Conservation (phyloP, 2,888 invertebrate genomes). For the Amorpha juglandis region DNA sequence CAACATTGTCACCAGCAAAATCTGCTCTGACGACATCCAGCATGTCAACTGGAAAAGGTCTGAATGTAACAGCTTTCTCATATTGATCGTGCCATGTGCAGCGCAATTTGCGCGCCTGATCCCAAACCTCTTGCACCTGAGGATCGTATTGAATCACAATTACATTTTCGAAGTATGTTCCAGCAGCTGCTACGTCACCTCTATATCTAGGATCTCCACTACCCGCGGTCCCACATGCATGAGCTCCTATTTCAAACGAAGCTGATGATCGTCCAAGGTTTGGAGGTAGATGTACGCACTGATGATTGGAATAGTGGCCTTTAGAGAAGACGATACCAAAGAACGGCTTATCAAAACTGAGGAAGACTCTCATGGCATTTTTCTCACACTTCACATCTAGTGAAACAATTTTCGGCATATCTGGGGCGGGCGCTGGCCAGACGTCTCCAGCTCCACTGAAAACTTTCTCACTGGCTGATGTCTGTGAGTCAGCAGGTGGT, state of each 20-base stretch:
- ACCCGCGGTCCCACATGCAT: conserved; percentile 95
- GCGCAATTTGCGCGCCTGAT: conserved; percentile 94
- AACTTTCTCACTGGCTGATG: conserved; percentile 85
- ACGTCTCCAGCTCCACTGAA: conserved; percentile 88
- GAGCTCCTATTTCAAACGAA: conserved; percentile 95
- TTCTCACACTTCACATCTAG: conserved; percentile 97
- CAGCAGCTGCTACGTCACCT: conserved; percentile 94
- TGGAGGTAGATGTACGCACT: conserved; percentile 95
- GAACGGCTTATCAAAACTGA: conserved; percentile 97
- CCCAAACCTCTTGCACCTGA: conserved; percentile 97
- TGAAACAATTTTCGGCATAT: conserved; percentile 96
- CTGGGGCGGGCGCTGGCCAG: conserved; percentile 93
- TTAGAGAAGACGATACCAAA: conserved; percentile 98
- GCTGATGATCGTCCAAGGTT: conserved; percentile 93
- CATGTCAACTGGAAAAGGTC: conserved; percentile 98
- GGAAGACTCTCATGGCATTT: conserved; percentile 95
- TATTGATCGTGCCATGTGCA: conserved; percentile 98
- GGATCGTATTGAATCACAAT: conserved; percentile 97
- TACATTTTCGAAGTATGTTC: conserved; percentile 96
- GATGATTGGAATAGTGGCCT: conserved; percentile 96
- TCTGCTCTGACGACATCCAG: conserved; percentile 96
- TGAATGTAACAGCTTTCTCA: conserved; percentile 96
- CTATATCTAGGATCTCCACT: conserved; percentile 97
- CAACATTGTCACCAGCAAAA: conserved; percentile 97
- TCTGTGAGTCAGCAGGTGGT: conserved; percentile 77